phyloP scores from a whole-genome alignment of 2,113 vertebrate genomes.

The Malurus melanocephalus region DNA sequence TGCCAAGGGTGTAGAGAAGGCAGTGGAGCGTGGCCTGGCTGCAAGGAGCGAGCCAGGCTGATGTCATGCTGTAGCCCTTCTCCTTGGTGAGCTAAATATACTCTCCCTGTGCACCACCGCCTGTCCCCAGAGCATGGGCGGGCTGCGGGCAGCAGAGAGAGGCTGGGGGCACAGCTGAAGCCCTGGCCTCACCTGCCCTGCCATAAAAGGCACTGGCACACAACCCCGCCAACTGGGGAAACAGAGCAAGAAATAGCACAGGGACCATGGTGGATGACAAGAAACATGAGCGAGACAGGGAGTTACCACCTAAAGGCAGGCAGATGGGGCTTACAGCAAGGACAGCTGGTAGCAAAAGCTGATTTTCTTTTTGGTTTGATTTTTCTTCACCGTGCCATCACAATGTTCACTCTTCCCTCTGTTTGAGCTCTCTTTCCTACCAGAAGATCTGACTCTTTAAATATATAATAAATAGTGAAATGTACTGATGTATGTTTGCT shows the following conservation, averaged over 20 bases:
- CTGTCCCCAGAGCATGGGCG: background rate
- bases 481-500: background rate
- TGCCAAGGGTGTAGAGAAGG: background rate
- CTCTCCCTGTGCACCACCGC: accelerated
- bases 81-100: background rate
- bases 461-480: background rate
- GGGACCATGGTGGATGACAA: background rate
- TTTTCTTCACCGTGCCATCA: accelerated
- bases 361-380: no score
- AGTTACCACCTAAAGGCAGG: background rate
- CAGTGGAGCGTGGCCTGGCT: background rate
- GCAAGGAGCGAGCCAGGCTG: background rate
- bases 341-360: background rate
- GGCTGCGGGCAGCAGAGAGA: background rate
- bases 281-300: background rate
- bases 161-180: background rate
- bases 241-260: slow-evolving; percentile 17
- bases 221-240: slow-evolving; percentile 1
- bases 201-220: background rate
- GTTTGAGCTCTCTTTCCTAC: background rate
- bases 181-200: background rate
- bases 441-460: background rate
- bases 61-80: background rate
- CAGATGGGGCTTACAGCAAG: background rate
- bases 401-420: background rate